Evolutionary conservation across 1,140 invertebrate genomes (phyloP), one percentile per base, ranked within the genome.

Genomic region (Lineus longissimus): DNA sequence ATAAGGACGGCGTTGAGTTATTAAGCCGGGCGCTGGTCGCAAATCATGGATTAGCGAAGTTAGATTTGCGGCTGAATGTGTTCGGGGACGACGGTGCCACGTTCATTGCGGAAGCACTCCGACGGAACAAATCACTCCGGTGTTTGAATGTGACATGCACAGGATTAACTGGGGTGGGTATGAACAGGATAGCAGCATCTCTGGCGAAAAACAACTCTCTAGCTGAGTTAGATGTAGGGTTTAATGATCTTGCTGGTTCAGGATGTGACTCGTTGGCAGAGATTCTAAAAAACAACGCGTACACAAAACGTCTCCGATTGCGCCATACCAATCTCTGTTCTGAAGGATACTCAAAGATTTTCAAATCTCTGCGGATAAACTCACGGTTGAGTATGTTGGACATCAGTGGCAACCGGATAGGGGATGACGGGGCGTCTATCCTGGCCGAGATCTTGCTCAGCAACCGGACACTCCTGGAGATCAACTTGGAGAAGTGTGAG

Each of bases 401-500:
- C 61, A 57, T 78, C 43, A 78, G 76, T 59, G 75, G 76, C 55
- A 70, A 78, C 13, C 72, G 75, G 30, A 73, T 78, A 9, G 69
- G 70, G 0, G 75, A 76, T 62, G 70, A 70, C 11, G 70, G 73
- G 27, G 73, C 73, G 59, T 62, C 72, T 17, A 43, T 61, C 55
- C 30, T 80, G 1, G 70, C 69, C 9, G 75, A 77, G 55, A 75
- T 76, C 72, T 60, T 80, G 29, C 67, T 69, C 56, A 33, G 65
- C 58, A 80, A 80, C 67, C 63, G 71, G 23, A 67, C 64, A 15
- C 58, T 79, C 19, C 62, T 67, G 22, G 75, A 78, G 17, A 27
- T 80, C 4, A 76, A 73, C 64, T 60, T 80, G 6, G 78, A 80
- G 63, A 77, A 76, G 59, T 80, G 78, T 68, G 74, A 73, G 11